phyloP scores from a whole-genome alignment of 2,797 vertebrate species.

The Setipinna tenuifilis region DNA sequence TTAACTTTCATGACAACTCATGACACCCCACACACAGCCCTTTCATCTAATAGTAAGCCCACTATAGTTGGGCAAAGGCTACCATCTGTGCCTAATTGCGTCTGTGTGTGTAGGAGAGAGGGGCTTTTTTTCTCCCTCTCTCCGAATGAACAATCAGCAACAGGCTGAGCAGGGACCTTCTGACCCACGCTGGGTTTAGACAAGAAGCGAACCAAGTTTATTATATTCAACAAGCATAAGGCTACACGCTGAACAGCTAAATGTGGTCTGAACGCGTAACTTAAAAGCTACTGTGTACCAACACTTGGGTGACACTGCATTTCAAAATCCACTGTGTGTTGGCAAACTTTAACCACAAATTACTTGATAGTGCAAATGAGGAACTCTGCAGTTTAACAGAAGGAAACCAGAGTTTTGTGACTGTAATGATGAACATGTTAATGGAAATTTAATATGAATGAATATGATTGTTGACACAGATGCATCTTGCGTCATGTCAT shows the following conservation, averaged over 20 bases:
- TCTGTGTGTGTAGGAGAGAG: conserved; percentile 31
- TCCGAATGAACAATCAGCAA: conserved; percentile 49
- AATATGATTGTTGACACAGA: conserved; percentile 10
- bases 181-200: conserved; percentile 45
- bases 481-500: conserved; percentile 1
- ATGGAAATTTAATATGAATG: background rate
- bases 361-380: background rate
- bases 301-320: background rate
- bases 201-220: conserved; percentile 32
- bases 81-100: conserved; percentile 44
- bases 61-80: conserved; percentile 37
- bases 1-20: background rate
- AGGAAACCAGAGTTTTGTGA: background rate
- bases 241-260: conserved; percentile 13
- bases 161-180: conserved; percentile 52
- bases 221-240: conserved; percentile 39
- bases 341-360: background rate
- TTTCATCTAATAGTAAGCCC: conserved; percentile 23
- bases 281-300: conserved; percentile 5
- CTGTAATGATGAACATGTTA: background rate
- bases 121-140: conserved; percentile 22
- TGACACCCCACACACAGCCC: conserved; percentile 9
- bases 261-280: background rate
- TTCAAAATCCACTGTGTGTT: background rate
- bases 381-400: background rate